A percentile compares a stretch with the other conserved stretches of the same genome.
These are phyloP conservation scores for Penaeus chinensis DNA, from an alignment of 1,140 invertebrate genomes.

Conservation along the genomic window DNA sequence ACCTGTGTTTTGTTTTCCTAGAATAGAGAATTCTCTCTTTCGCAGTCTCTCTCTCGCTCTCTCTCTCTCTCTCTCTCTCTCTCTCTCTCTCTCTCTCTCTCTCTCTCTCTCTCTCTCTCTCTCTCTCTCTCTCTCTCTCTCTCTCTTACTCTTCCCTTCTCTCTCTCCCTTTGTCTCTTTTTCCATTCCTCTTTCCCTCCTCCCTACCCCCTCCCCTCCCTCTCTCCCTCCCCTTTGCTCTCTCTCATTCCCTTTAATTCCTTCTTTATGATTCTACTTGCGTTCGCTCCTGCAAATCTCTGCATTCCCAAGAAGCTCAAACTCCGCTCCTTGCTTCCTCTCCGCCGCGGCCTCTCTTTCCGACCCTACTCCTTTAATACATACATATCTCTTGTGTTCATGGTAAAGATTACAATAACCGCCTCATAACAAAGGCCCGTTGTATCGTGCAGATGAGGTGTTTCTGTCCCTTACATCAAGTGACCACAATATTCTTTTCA, in stretches of 20 bases:
- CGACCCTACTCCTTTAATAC: too few species aligned
- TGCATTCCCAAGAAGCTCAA: too few species aligned
- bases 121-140: slow-evolving; percentile 1
- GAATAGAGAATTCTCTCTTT: background rate
- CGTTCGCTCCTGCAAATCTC: too few species aligned
- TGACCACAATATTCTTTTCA: too few species aligned
- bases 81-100: slow-evolving; percentile 20
- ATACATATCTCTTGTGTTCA: too few species aligned
- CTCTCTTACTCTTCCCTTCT: background rate
- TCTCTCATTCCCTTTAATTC: background rate
- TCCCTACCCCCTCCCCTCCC: slow-evolving; percentile 6
- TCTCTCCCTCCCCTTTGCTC: slow-evolving; percentile 6
- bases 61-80: slow-evolving; percentile 27
- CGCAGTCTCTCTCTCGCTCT: slow-evolving; percentile 25
- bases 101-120: background rate
- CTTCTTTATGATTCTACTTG: background rate
- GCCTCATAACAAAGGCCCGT: too few species aligned
- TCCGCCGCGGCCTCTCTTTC: too few species aligned
- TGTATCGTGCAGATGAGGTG: too few species aligned
- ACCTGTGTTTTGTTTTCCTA: too few species aligned
- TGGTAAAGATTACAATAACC: too few species aligned
- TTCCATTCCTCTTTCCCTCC: background rate
- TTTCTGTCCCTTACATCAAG: too few species aligned
- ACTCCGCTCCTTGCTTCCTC: too few species aligned
- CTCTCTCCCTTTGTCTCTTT: background rate